Conservation (phyloP, 2,888 invertebrate genomes). For the Anodontia alba region DNA sequence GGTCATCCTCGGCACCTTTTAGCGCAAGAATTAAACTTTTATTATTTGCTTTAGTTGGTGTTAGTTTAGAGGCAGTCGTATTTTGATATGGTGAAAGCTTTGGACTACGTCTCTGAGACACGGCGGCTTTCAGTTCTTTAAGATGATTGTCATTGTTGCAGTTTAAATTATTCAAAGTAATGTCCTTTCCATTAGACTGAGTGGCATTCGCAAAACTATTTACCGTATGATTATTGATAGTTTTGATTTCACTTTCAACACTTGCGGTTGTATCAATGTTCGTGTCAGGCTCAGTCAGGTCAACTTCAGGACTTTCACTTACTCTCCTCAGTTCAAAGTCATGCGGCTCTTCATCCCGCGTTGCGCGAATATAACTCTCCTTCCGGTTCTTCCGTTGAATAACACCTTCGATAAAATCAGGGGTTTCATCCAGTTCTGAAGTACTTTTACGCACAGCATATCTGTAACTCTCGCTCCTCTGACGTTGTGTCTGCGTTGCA, state of each 20-base stretch:
- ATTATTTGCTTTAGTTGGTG: constrained; percentile 25
- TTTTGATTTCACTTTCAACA: constrained; percentile 27
- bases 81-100: constrained; percentile 30
- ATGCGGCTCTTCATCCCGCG: constrained; percentile 40
- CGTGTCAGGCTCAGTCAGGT: constrained; percentile 15
- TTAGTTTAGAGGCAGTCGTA: constrained; percentile 18
- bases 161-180: not conserved
- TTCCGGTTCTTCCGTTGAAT: constrained; percentile 74
- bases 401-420: constrained; percentile 80
- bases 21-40: constrained; percentile 34
- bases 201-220: not conserved
- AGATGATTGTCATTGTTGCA: constrained; percentile 54
- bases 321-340: constrained; percentile 51
- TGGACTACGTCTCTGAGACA: constrained; percentile 49
- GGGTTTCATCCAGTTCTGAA: constrained; percentile 60
- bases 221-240: constrained; percentile 9
- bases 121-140: constrained; percentile 65
- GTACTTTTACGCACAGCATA: constrained; percentile 76
- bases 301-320: constrained; percentile 35
- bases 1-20: constrained; percentile 34
- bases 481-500: constrained; percentile 81
- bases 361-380: constrained; percentile 79
- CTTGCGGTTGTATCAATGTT: constrained; percentile 12
- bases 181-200: not conserved
- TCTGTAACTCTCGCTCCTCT: constrained; percentile 83